Evolutionary conservation across 2,797 vertebrate species (phyloP).

Genomic region (Cuculus canorus): DNA sequence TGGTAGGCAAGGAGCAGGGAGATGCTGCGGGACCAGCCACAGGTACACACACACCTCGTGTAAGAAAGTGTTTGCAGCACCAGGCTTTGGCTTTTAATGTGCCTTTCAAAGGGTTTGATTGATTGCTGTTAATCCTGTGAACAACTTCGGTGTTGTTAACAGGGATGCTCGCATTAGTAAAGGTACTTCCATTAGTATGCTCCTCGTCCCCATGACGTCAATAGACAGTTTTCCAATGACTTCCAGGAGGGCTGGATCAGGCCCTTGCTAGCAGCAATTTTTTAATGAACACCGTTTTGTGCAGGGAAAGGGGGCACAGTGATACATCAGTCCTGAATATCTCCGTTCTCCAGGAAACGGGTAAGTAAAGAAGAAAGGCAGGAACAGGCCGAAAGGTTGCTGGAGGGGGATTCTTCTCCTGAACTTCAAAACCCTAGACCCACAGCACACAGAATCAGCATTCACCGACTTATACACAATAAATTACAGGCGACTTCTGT

Average conservation of each 20-base stretch:
- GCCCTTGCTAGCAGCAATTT: constrained; percentile 58
- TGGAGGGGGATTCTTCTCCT: constrained; percentile 16
- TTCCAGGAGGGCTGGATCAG: constrained; percentile 55
- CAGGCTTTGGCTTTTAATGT: constrained; percentile 40
- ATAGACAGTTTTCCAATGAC: constrained; percentile 52
- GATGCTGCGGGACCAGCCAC: background rate
- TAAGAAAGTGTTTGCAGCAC: background rate
- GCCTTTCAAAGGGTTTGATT: constrained; percentile 59
- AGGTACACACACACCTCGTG: background rate
- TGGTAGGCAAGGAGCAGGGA: rapidly evolving
- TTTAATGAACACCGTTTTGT: constrained; percentile 50
- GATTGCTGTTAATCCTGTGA: constrained; percentile 65
- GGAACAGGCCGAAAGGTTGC: constrained; percentile 14
- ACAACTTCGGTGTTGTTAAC: constrained; percentile 60
- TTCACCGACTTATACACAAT: background rate
- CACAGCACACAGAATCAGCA: background rate
- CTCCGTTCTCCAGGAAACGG: background rate
- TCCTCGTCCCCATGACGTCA: constrained; percentile 50
- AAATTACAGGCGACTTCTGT: background rate
- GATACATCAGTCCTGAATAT: constrained; percentile 16
- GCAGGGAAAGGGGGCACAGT: background rate
- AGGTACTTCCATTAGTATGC: constrained; percentile 56
- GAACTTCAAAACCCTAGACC: background rate
- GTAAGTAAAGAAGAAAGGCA: constrained; percentile 3
- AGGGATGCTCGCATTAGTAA: constrained; percentile 53